Conservation (phyloP, 2,113 vertebrate genomes). For the Gorsachius goisagi region DNA sequence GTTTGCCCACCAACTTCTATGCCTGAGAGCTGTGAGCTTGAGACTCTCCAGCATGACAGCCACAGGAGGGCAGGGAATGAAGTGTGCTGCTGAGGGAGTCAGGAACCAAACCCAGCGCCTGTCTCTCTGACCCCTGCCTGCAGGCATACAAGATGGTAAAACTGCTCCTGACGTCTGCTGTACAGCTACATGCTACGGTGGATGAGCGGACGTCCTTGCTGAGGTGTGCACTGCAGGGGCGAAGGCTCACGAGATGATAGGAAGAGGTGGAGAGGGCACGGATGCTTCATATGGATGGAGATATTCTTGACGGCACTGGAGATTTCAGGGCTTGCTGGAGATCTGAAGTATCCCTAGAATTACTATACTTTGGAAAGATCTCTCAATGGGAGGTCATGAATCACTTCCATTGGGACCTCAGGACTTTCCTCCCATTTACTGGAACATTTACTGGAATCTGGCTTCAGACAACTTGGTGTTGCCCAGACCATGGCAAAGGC, state of each 20-base stretch:
- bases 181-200: rapidly evolving
- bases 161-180: not conserved
- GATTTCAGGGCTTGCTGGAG: not conserved
- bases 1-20: not conserved
- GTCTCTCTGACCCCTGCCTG: not conserved
- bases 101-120: not conserved
- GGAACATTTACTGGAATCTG: not conserved
- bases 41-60: not conserved
- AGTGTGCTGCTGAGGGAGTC: not conserved
- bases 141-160: not conserved
- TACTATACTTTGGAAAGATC: not conserved
- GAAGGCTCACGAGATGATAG: not conserved
- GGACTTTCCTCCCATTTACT: not conserved
- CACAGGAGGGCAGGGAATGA: not conserved
- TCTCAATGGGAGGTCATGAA: not conserved
- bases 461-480: not conserved
- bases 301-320: not conserved
- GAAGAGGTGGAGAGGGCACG: not conserved
- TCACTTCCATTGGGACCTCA: not conserved
- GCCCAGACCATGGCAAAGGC: not conserved
- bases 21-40: not conserved
- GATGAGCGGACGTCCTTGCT: not conserved
- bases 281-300: not conserved
- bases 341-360: not conserved
- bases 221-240: not conserved